Percentiles rank a stretch among this genome's conserved stretches.
These are phyloP conservation scores for Epinephelus moara DNA, from an alignment of 2,113 vertebrate genomes.

Conservation along the genomic window DNA sequence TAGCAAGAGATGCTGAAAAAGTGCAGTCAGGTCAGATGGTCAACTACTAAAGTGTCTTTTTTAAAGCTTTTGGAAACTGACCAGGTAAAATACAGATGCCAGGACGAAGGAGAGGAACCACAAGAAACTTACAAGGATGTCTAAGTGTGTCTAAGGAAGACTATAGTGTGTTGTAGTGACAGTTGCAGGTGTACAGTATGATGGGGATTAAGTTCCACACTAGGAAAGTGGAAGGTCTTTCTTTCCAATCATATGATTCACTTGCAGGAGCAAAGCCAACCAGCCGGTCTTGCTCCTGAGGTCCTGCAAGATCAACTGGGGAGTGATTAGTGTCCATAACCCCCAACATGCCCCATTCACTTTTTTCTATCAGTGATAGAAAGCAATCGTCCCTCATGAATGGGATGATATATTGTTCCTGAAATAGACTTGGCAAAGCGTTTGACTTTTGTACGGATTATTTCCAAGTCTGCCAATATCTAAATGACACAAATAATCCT, in stretches of 20 bases:
- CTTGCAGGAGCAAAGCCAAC: conserved; percentile 29
- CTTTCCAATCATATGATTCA: conserved; percentile 55
- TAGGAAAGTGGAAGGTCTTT: conserved; percentile 45
- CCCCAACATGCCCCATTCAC: conserved; percentile 3
- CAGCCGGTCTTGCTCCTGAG: background rate
- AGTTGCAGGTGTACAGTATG: conserved; percentile 14
- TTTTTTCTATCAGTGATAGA: conserved; percentile 21
- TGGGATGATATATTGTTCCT: conserved; percentile 51
- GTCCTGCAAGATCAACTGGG: conserved; percentile 3
- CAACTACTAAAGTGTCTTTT: background rate
- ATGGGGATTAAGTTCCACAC: conserved; percentile 22
- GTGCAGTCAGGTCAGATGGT: background rate
- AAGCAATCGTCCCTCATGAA: conserved; percentile 45
- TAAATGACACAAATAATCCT: conserved; percentile 72
- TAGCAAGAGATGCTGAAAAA: background rate
- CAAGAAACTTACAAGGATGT: background rate
- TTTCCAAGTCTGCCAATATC: conserved; percentile 63
- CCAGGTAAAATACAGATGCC: background rate
- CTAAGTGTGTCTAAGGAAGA: conserved; percentile 1
- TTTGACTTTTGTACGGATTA: conserved; percentile 63
- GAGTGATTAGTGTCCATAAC: conserved; percentile 32
- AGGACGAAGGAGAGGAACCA: background rate
- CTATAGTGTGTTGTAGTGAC: conserved; percentile 14
- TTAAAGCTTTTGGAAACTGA: background rate
- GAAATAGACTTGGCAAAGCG: conserved; percentile 36